Conservation (phyloP, 2,888 invertebrate species). For the Mythimna pallens region DNA sequence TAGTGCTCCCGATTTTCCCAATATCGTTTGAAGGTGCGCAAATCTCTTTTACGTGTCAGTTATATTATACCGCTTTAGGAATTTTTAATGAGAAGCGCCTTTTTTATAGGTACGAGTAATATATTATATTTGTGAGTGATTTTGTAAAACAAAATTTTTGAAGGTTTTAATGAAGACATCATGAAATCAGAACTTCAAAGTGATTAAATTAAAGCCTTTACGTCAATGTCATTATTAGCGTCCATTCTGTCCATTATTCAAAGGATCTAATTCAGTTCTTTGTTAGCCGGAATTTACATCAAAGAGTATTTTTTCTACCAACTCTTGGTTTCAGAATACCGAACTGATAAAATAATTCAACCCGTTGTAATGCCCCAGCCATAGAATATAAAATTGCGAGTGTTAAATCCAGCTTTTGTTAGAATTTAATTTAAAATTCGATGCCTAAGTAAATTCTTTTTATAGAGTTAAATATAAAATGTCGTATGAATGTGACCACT, state of each 20-base stretch:
- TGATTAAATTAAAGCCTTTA: slow-evolving; percentile 17
- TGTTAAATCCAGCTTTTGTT: slow-evolving; percentile 39
- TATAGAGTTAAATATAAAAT: slow-evolving; percentile 5
- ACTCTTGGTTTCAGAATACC: slow-evolving; percentile 35
- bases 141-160: not conserved
- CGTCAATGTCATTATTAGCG: slow-evolving; percentile 31
- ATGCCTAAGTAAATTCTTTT: slow-evolving; percentile 7
- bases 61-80: not conserved
- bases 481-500: slow-evolving; percentile 1
- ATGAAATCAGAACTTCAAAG: slow-evolving; percentile 12
- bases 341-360: slow-evolving; percentile 33
- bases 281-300: slow-evolving; percentile 31
- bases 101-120: not conserved
- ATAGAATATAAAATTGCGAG: slow-evolving; percentile 19
- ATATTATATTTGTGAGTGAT: not conserved
- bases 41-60: slow-evolving; percentile 28
- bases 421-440: slow-evolving; percentile 26
- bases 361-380: slow-evolving; percentile 30
- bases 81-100: not conserved
- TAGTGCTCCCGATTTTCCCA: slow-evolving; percentile 11
- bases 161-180: slow-evolving; percentile 17
- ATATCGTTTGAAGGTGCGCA: slow-evolving; percentile 21
- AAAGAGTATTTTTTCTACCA: slow-evolving; percentile 36
- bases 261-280: slow-evolving; percentile 35
- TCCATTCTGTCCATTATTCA: slow-evolving; percentile 14